phyloP scores from a whole-genome alignment of 2,113 vertebrate species.

The Marmota flaviventris region DNA sequence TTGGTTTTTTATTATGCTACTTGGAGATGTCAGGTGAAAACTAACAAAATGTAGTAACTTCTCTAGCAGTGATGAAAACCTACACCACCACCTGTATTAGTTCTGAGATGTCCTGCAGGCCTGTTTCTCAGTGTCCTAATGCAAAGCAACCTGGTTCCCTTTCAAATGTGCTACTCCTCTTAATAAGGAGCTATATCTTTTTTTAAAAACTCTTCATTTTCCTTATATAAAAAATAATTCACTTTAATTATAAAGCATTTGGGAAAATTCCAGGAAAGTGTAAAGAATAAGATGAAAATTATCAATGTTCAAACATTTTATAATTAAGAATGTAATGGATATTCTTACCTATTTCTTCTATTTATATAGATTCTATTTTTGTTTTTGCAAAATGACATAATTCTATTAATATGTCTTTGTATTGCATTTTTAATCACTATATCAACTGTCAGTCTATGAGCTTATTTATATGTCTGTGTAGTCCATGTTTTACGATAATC shows the following conservation, averaged over 20 bases:
- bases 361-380: neutral
- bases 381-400: neutral
- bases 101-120: neutral
- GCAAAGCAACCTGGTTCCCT: neutral
- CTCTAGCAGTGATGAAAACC: neutral
- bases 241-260: neutral
- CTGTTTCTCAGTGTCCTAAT: neutral
- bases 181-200: neutral
- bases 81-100: neutral
- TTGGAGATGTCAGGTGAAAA: slow-evolving; percentile 13
- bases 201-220: neutral
- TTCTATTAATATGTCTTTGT: neutral
- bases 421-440: neutral
- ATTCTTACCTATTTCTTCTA: neutral
- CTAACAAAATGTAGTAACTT: slow-evolving; percentile 32
- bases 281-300: neutral
- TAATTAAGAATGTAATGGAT: neutral
- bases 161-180: neutral
- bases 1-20: slow-evolving; percentile 20
- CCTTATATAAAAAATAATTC: neutral
- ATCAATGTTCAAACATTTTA: neutral
- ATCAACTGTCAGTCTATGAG: neutral
- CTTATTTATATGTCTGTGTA: neutral
- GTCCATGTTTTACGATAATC: neutral
- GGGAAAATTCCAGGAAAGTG: neutral